Evolutionary conservation across 2,888 invertebrate genomes (phyloP).

Genomic region (Hypolimnas misippus): DNA sequence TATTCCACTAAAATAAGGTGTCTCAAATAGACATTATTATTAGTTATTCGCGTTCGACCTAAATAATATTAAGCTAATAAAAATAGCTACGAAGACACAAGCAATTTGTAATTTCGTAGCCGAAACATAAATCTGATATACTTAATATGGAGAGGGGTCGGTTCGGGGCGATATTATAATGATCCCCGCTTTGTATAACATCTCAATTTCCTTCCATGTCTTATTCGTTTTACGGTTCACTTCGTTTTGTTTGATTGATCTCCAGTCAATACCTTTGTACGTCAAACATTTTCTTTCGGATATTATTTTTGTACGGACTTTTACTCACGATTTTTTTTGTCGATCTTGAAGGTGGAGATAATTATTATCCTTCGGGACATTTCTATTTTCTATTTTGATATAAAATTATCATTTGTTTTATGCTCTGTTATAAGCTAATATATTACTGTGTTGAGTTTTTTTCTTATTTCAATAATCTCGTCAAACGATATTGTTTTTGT

Average conservation of each 20-base stretch:
- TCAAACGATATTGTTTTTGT: too few species aligned
- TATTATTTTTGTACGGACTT: background rate
- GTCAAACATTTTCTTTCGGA: background rate
- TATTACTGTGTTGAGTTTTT: too few species aligned
- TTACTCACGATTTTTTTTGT: too few species aligned
- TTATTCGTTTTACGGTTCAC: slow-evolving; percentile 44
- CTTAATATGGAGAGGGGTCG: slow-evolving; percentile 53
- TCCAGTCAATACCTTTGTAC: slow-evolving; percentile 16
- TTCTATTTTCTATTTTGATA: too few species aligned
- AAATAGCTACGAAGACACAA: background rate
- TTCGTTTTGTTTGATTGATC: slow-evolving; percentile 52
- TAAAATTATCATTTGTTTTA: too few species aligned
- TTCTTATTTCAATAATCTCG: too few species aligned
- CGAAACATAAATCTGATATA: slow-evolving; percentile 55
- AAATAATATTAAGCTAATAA: background rate
- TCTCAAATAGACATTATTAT: background rate
- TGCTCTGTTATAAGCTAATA: too few species aligned
- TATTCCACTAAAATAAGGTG: background rate
- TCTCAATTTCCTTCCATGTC: slow-evolving; percentile 57
- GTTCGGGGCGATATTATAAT: slow-evolving; percentile 63
- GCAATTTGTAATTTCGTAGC: slow-evolving; percentile 36
- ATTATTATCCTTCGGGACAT: too few species aligned
- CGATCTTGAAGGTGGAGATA: background rate
- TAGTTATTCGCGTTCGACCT: background rate
- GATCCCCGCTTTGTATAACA: slow-evolving; percentile 56